A percentile compares a stretch with the other conserved stretches of the same genome.
phyloP scores from a whole-genome alignment of 2,888 invertebrate genomes.

The Drosophila pegasa region DNA sequence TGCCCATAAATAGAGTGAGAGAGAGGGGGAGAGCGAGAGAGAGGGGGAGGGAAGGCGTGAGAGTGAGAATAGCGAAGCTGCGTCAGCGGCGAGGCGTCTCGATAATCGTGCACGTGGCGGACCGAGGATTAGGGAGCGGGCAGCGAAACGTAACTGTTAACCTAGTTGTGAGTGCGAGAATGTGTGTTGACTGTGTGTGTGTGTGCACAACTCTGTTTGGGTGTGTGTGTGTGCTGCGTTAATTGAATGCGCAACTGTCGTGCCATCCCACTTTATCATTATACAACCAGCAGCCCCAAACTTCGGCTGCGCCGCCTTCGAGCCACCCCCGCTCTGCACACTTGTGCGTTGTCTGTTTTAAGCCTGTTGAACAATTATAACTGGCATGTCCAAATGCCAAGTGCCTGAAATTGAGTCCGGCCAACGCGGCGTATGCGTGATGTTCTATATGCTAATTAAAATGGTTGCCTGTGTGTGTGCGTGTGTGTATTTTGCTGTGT shows the following conservation, averaged over 20 bases:
- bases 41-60: not conserved
- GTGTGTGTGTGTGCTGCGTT: slow-evolving; percentile 53
- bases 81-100: slow-evolving; percentile 33
- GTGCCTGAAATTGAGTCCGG: slow-evolving; percentile 78
- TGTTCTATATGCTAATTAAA: slow-evolving; percentile 78
- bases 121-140: slow-evolving; percentile 55
- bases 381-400: slow-evolving; percentile 80
- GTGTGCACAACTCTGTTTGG: not conserved
- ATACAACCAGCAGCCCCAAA: slow-evolving; percentile 14
- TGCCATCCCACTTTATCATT: slow-evolving; percentile 51
- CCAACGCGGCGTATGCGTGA: slow-evolving; percentile 69
- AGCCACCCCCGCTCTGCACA: slow-evolving; percentile 12
- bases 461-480: slow-evolving; percentile 50
- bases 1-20: slow-evolving; percentile 20
- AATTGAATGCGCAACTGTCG: slow-evolving; percentile 77
- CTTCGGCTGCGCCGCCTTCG: not conserved
- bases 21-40: not conserved
- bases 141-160: slow-evolving; percentile 46
- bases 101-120: slow-evolving; percentile 60
- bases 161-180: slow-evolving; percentile 57
- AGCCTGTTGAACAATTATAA: slow-evolving; percentile 78
- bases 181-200: not conserved
- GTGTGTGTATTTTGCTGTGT: not conserved
- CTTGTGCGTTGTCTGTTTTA: slow-evolving; percentile 70
- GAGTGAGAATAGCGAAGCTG: not conserved